Evolutionary conservation across 2,113 vertebrate species (phyloP).

Genomic region (Pelvicachromis taeniatus): DNA sequence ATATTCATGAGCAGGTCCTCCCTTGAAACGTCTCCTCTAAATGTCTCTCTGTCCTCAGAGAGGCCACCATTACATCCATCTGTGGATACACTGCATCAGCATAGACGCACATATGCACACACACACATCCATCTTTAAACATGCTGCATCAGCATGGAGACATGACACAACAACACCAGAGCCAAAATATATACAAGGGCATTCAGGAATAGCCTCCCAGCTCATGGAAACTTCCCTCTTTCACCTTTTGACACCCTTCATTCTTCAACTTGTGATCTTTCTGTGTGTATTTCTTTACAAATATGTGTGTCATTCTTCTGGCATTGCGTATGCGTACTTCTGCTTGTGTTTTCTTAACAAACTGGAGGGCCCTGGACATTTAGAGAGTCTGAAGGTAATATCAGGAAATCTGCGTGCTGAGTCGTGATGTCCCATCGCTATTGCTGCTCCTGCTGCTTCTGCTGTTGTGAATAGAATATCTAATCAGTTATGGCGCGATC

Average conservation of each 20-base stretch:
- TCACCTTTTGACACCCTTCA: slow-evolving; percentile 4
- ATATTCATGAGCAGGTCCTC: slow-evolving; percentile 3
- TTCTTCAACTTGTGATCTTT: not conserved
- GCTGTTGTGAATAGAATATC: slow-evolving; percentile 57
- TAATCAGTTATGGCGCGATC: slow-evolving; percentile 46
- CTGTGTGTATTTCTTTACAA: not conserved
- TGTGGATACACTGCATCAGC: slow-evolving; percentile 63
- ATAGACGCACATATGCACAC: not conserved
- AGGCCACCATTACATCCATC: slow-evolving; percentile 60
- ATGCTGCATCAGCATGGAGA: slow-evolving; percentile 62
- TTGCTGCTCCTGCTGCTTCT: slow-evolving; percentile 36
- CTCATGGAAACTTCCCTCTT: not conserved
- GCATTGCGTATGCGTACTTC: not conserved
- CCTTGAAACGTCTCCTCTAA: slow-evolving; percentile 53
- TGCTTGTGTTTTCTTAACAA: not conserved
- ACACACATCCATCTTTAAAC: slow-evolving; percentile 56
- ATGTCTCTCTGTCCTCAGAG: slow-evolving; percentile 64
- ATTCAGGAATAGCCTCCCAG: slow-evolving; percentile 26
- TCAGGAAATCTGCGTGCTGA: slow-evolving; percentile 41
- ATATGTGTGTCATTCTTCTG: not conserved
- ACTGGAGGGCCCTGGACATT: not conserved
- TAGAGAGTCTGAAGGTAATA: slow-evolving; percentile 31
- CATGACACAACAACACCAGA: slow-evolving; percentile 55
- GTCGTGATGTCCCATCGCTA: slow-evolving; percentile 46
- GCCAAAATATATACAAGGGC: slow-evolving; percentile 54